Evolutionary conservation across 2,113 vertebrate genomes (phyloP), one percentile per base, ranked within the genome.

Genomic region (Corvus moneduloides): DNA sequence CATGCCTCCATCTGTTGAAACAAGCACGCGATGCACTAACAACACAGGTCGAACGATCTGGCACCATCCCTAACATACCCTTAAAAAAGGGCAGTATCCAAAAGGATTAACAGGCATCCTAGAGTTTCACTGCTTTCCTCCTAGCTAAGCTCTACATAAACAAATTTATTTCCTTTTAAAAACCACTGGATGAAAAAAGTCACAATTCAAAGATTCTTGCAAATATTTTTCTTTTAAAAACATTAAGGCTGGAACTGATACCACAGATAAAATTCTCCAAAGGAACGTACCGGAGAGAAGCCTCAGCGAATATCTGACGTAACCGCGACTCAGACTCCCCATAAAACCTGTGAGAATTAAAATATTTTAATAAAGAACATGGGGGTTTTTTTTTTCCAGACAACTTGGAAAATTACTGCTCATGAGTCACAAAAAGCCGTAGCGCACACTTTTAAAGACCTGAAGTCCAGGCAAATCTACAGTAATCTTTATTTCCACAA

Each of bases 251-350:
- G 75, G 63, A 87, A 91, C 16, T 2, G 3, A 44, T 16, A 84
- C 66, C 4, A 0, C 16, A 5, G 66, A 90, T 13, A 89, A 51
- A 84, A 89, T 56, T 35, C 78, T 62, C 84, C 86, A 33, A 84
- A 74, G 87, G 41, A 82, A 74, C 75, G 28, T 98, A 99, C 99
- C 98, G 96, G 92, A 98, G 95, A 90, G 98, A 98, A 23, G 99
- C 99, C 90, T 99, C 98, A 13, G 98, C 97, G 94, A 99, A 99
- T 93, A 99, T 99, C 93, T 99, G 98, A 61, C 99, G 98, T 71
- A 99, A 97, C 59, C 97, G 98, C 6, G 98, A 98, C 95, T 99
- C 99, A 3, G 99, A 99, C 95, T 99, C 99, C 22, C 99, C 99
- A 14, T 99, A 99, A 97, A 99, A 99, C 91, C 99, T 99, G 81